Evolutionary conservation across 2,113 vertebrate genomes (phyloP).

Genomic region (Trinectes maculatus): DNA sequence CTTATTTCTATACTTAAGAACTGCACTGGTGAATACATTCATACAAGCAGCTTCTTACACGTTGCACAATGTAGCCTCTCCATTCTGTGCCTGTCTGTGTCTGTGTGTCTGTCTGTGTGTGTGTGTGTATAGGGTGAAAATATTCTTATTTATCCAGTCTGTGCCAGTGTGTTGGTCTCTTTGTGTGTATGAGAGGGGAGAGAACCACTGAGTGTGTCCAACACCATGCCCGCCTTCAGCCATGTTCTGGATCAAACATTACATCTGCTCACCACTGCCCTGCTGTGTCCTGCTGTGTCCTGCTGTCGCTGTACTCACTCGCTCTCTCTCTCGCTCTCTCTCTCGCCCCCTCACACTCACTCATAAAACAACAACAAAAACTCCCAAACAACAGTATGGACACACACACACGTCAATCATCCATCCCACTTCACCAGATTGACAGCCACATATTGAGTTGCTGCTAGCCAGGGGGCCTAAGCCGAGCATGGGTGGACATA

Average conservation of each 20-base stretch:
- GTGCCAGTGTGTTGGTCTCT: not conserved
- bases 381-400: conserved; percentile 13
- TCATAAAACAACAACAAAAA: conserved; percentile 8
- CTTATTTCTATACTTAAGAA: no score
- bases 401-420: conserved; percentile 48
- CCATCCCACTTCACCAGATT: conserved; percentile 46
- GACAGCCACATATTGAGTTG: conserved; percentile 54
- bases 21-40: no score
- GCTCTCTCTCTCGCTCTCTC: not conserved
- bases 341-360: not conserved
- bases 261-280: conserved; percentile 59
- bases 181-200: conserved; percentile 2
- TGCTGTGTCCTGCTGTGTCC: conserved; percentile 56
- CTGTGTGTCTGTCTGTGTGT: conserved; percentile 5
- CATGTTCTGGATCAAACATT: conserved; percentile 58
- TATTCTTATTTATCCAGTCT: not conserved
- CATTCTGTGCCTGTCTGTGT: not conserved
- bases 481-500: conserved; percentile 35
- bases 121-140: no score
- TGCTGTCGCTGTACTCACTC: conserved; percentile 45
- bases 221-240: conserved; percentile 38
- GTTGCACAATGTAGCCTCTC: no score
- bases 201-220: conserved; percentile 20
- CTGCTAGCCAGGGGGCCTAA: conserved; percentile 48
- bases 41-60: no score